phyloP scores from a whole-genome alignment of 2,113 vertebrate genomes.

The Gymnocephalus cernua region DNA sequence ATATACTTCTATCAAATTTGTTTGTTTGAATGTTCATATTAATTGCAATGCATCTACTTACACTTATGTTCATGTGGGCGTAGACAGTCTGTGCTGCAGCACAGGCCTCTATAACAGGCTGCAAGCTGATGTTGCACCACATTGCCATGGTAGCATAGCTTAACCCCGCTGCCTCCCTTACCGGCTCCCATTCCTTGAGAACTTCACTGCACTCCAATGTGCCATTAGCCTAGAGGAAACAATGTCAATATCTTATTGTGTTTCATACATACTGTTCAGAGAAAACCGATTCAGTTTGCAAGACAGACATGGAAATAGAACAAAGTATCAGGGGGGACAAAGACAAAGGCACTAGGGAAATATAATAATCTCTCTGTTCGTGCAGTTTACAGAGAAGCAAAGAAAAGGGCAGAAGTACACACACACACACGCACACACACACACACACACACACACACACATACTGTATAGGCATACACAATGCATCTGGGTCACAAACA shows the following conservation, averaged over 20 bases:
- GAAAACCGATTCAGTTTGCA: conserved; percentile 43
- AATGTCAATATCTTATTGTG: conserved; percentile 5
- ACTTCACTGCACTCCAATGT: conserved; percentile 72
- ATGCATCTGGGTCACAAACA: neutral
- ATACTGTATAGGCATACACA: neutral
- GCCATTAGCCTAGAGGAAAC: conserved; percentile 65
- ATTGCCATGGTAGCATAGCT: conserved; percentile 39
- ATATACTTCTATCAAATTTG: neutral
- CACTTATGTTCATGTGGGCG: conserved; percentile 59
- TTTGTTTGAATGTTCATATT: neutral
- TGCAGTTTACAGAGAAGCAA: conserved; percentile 1
- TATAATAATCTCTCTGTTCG: conserved; percentile 1
- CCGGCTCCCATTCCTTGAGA: conserved; percentile 68
- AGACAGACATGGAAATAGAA: conserved; percentile 16
- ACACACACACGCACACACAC: conserved; percentile 26
- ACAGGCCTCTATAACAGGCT: conserved; percentile 62
- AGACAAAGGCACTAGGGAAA: conserved; percentile 14
- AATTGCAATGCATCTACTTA: conserved; percentile 59
- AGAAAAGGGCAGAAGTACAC: conserved; percentile 46
- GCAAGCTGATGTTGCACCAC: conserved; percentile 78
- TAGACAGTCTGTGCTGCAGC: neutral
- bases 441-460: conserved; percentile 42
- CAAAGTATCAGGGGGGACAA: conserved; percentile 26
- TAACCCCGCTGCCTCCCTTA: conserved; percentile 58
- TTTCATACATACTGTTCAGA: conserved; percentile 32